Conservation (phyloP, 2,797 vertebrate species). For the Sphenodon punctatus region DNA sequence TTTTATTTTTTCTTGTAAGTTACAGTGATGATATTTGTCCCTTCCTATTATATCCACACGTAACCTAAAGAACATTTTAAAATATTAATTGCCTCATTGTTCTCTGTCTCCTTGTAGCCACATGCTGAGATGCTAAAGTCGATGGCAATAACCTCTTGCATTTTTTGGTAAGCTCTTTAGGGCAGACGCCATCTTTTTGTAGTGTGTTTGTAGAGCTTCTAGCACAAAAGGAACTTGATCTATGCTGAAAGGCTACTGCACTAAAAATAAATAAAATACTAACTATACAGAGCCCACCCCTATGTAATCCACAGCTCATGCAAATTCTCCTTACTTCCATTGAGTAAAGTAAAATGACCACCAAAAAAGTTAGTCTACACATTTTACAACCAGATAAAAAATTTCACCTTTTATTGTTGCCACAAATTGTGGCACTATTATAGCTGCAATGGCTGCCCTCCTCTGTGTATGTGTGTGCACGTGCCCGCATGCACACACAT, state of each 20-base stretch:
- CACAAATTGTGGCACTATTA: no score
- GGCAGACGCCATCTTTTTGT: background rate
- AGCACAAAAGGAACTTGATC: background rate
- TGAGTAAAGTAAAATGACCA: background rate
- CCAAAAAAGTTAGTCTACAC: no score
- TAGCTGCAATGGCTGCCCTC: no score
- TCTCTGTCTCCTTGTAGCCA: no score
- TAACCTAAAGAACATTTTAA: background rate
- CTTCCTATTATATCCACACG: background rate
- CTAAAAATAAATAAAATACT: background rate
- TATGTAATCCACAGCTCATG: background rate
- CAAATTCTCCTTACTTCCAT: background rate
- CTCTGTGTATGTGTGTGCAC: no score
- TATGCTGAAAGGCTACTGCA: background rate
- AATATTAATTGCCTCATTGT: slow-evolving; percentile 5
- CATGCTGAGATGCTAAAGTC: no score
- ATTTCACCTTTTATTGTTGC: no score
- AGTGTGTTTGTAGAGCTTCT: background rate
- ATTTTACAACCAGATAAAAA: no score
- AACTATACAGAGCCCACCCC: background rate
- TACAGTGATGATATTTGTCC: slow-evolving; percentile 7
- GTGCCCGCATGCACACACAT: no score
- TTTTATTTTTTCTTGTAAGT: slow-evolving; percentile 29
- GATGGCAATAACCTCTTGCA: background rate
- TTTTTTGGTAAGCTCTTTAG: background rate